These are phyloP conservation scores for Tachystola acroxantha DNA, from an alignment of 2,888 invertebrate genomes.

Conservation along the genomic window DNA sequence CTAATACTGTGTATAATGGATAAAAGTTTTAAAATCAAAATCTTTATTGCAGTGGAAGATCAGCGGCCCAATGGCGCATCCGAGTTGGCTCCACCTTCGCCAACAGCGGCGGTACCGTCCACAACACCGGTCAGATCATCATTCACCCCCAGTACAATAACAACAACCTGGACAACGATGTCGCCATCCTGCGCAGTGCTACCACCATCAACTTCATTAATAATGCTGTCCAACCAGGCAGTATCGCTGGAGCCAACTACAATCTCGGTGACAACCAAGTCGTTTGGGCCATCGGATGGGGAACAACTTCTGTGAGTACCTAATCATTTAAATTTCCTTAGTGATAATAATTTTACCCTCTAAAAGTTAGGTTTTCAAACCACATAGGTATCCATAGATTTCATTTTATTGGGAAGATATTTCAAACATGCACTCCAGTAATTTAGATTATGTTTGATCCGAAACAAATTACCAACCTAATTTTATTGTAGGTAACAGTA, in stretches of 20 bases:
- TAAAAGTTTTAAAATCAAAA: no score
- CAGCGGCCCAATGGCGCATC: slow-evolving; percentile 22
- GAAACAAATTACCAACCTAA: no score
- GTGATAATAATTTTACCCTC: no score
- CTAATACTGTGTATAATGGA: no score
- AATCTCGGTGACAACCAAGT: slow-evolving; percentile 28
- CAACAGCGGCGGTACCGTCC: slow-evolving; percentile 27
- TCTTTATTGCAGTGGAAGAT: slow-evolving; percentile 23
- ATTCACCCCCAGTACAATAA: slow-evolving; percentile 25
- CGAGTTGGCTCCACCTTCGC: slow-evolving; percentile 30
- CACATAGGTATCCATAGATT: no score
- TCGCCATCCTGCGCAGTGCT: slow-evolving; percentile 29
- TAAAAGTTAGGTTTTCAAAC: no score
- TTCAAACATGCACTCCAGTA: no score
- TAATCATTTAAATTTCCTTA: no score
- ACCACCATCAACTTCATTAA: slow-evolving; percentile 14
- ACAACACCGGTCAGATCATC: slow-evolving; percentile 15
- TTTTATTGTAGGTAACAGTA: no score
- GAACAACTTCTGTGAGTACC: slow-evolving; percentile 27
- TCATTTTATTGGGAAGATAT: no score
- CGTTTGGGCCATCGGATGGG: slow-evolving; percentile 47
- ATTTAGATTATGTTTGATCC: no score
- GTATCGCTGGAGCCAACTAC: slow-evolving; percentile 34
- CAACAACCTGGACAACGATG: slow-evolving; percentile 28
- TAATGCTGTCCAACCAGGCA: slow-evolving; percentile 22